Conservation (phyloP, 2,113 vertebrate genomes). For the Tychaedon coryphoeus region DNA sequence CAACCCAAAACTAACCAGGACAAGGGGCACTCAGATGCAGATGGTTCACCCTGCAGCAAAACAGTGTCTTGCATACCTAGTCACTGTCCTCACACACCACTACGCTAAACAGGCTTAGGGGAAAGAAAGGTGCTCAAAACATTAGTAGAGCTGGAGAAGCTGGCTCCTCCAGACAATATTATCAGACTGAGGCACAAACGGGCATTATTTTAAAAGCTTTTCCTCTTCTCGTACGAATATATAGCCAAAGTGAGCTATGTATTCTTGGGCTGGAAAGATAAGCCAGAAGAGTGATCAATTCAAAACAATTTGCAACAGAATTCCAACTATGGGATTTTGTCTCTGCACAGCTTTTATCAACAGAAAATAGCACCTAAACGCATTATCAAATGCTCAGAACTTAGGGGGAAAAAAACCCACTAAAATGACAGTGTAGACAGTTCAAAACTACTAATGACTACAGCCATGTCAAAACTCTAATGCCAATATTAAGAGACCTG, state of each 20-base stretch:
- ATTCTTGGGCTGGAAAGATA: neutral
- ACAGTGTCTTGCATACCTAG: neutral
- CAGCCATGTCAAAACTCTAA: neutral
- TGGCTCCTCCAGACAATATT: neutral
- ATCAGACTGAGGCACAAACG: neutral
- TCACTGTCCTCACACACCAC: neutral
- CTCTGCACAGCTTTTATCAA: neutral
- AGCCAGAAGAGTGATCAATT: neutral
- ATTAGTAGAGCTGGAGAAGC: neutral
- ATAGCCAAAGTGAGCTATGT: neutral
- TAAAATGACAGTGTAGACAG: neutral
- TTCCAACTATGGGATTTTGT: neutral
- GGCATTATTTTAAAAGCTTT: neutral
- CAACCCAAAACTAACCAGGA: neutral
- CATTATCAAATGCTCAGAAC: neutral
- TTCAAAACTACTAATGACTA: neutral
- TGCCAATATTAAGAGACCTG: neutral
- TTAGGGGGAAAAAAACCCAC: neutral
- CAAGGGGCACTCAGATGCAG: neutral
- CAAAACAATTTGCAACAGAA: neutral
- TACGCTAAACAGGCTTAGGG: neutral
- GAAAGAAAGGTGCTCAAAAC: neutral
- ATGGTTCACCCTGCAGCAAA: neutral
- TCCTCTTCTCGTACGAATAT: neutral
- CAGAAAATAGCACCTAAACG: neutral